Percentiles rank a stretch among this genome's conserved stretches.
These are phyloP conservation scores for Oscheius myriophilus DNA, from an alignment of 2,888 invertebrate genomes.

Conservation along the genomic window DNA sequence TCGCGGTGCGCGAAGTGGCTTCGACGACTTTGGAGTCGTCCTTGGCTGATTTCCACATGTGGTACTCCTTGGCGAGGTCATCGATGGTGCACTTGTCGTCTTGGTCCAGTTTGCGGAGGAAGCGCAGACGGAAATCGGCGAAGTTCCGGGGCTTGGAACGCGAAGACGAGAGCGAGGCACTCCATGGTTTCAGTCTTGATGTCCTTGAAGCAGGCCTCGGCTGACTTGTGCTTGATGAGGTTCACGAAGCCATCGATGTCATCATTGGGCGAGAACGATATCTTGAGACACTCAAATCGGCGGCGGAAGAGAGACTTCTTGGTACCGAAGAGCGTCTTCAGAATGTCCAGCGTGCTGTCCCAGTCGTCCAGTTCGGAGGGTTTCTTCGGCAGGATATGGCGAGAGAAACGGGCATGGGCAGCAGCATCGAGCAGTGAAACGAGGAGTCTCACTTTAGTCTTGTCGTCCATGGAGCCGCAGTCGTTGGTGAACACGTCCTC, in stretches of 20 bases:
- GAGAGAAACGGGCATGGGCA: conserved; percentile 10
- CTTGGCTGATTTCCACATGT: too few species aligned
- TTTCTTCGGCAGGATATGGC: conserved; percentile 14
- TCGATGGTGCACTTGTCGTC: too few species aligned
- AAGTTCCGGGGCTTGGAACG: too few species aligned
- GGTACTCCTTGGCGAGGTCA: too few species aligned
- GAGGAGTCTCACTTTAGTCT: conserved; percentile 14
- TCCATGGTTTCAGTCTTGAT: not conserved
- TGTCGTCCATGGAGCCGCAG: conserved; percentile 16
- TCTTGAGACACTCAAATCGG: conserved; percentile 20
- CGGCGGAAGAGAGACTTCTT: conserved; percentile 16
- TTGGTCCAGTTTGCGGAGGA: too few species aligned
- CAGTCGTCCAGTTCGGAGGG: not conserved
- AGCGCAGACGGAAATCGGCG: too few species aligned
- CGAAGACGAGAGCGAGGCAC: too few species aligned
- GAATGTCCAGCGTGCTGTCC: not conserved
- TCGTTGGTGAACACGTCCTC: conserved; percentile 22
- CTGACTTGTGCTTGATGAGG: conserved; percentile 9
- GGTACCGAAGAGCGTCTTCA: conserved; percentile 20
- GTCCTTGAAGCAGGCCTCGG: conserved; percentile 6
- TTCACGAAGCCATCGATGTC: conserved; percentile 24
- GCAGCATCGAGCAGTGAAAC: conserved; percentile 12
- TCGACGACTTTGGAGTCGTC: too few species aligned
- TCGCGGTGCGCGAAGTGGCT: not conserved
- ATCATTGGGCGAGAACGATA: not conserved